A percentile compares a stretch with the other conserved stretches of the same genome.
Conservation (phyloP, 1,140 invertebrate genomes). For the Bombus picipes region DNA sequence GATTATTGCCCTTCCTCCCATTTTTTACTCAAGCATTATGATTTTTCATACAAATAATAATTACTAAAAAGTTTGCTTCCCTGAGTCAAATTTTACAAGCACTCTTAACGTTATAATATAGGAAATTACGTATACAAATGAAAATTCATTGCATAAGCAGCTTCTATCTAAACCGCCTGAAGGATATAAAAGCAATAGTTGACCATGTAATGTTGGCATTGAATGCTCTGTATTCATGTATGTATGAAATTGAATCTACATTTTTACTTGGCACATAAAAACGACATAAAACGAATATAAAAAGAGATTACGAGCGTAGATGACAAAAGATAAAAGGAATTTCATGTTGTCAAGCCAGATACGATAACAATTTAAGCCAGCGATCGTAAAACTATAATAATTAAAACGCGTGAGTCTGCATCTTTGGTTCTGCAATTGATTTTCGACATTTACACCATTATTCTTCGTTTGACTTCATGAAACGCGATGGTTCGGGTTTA, state of each 20-base stretch:
- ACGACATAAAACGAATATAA: not conserved
- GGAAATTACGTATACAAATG: not conserved
- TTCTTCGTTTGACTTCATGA: not conserved
- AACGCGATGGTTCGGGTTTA: not conserved
- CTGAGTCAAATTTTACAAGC: too few species aligned
- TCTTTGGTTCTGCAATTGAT: not conserved
- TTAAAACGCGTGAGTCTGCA: not conserved
- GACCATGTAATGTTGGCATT: not conserved
- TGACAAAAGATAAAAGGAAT: not conserved
- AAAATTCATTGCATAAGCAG: not conserved
- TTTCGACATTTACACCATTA: not conserved
- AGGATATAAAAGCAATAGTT: not conserved
- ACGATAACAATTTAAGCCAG: not conserved
- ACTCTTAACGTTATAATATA: too few species aligned
- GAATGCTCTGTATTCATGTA: not conserved
- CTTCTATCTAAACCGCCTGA: not conserved
- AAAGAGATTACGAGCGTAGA: not conserved
- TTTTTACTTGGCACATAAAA: not conserved
- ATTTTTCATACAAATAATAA: not conserved
- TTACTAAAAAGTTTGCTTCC: too few species aligned
- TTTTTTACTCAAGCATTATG: not conserved
- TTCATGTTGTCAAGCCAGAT: not conserved
- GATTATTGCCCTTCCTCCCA: not conserved
- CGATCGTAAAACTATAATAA: not conserved
- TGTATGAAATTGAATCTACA: not conserved